Evolutionary conservation across 2,797 vertebrate genomes (phyloP), one percentile per base, ranked within the genome.

Genomic region (Lagocephalus sceleratus): DNA sequence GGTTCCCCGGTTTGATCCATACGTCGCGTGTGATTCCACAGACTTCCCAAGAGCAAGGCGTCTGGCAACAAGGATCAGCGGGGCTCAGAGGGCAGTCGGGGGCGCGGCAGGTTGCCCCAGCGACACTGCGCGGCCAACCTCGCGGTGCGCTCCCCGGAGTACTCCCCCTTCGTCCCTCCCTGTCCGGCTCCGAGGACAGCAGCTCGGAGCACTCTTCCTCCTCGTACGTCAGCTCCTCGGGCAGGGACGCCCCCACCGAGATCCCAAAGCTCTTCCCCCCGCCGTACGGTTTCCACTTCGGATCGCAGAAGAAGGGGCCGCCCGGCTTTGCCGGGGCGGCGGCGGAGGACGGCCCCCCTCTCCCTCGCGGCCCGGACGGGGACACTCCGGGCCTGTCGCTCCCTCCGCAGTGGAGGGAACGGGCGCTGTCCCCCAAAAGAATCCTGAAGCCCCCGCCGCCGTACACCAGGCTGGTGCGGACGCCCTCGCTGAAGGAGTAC

Each of bases 181-280:
- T 89, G 77, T 93, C 91, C 51, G 89, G 91, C 78, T 94, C 93
- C 0, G 93, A 94, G 63, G 94, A 94, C 85, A 94, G 92, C 78
- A 91, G 89, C 78, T 95, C 93, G 0, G 93, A 95, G 47, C 88
- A 91, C 1, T 91, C 90, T 63, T 84, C 91, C 59, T 93, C 93
- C 59, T 93, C 93, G 3, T 90, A 90, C 17, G 78, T 91, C 49
- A 84, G 91, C 47, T 93, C 92, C 0, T 87, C 88, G 9, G 70
- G 87, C 68, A 76, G 71, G 20, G 85, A 90, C 1, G 54, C 21
- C n/a, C 82, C 85, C 38, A 70, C 77, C 0, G 89, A 91, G 51
- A 61, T 81, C 43, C 77, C 84, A 17, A 90, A 87, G 76, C 85
- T 88, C 50, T 86, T 67, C 69, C 92, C 91, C 0, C 90, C 91